phyloP scores from a whole-genome alignment of 1,140 invertebrate species.

The Heliconius himera region DNA sequence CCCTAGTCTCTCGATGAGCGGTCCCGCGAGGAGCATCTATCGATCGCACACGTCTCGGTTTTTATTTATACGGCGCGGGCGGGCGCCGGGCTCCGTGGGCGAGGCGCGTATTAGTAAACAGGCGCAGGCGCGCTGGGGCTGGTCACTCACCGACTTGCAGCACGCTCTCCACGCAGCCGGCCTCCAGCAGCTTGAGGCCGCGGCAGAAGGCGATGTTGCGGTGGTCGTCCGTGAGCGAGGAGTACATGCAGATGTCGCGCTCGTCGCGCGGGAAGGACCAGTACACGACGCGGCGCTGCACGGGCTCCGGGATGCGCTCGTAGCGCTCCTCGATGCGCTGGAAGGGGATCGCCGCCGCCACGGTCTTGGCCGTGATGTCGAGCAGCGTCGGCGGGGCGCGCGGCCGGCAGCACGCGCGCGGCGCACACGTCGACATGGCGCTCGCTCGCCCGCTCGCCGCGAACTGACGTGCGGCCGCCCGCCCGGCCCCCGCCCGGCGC shows the following conservation, averaged over 20 bases:
- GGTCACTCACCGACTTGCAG: conserved; percentile 93
- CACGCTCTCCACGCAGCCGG: conserved; percentile 90
- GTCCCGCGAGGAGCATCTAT: conserved; percentile 78
- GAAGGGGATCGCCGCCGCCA: conserved; percentile 92
- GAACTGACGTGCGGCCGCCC: conserved; percentile 59
- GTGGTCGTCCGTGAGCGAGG: conserved; percentile 89
- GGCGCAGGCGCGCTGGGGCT: conserved; percentile 70
- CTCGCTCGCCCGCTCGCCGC: conserved; percentile 74
- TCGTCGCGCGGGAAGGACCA: conserved; percentile 94
- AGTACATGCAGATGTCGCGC: conserved; percentile 94
- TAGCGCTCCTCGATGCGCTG: conserved; percentile 93
- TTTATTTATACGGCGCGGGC: conserved; percentile 79
- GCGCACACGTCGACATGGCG: conserved; percentile 78
- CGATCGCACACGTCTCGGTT: conserved; percentile 80
- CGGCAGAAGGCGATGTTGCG: conserved; percentile 92
- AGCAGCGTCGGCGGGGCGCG: conserved; percentile 86
- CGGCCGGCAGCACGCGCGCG: conserved; percentile 77
- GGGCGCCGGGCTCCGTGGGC: conserved; percentile 56
- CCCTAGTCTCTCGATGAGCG: conserved; percentile 68
- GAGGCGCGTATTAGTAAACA: conserved; percentile 81
- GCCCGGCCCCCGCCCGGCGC: conserved; percentile 33
- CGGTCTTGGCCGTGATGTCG: conserved; percentile 91
- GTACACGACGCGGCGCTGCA: conserved; percentile 92
- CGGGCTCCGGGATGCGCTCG: conserved; percentile 93
- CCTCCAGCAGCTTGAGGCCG: conserved; percentile 91